Percentiles rank a stretch among this genome's conserved stretches.
These are phyloP conservation scores for Mimumesa dahlbomi DNA, from an alignment of 2,888 invertebrate species.

Conservation along the genomic window DNA sequence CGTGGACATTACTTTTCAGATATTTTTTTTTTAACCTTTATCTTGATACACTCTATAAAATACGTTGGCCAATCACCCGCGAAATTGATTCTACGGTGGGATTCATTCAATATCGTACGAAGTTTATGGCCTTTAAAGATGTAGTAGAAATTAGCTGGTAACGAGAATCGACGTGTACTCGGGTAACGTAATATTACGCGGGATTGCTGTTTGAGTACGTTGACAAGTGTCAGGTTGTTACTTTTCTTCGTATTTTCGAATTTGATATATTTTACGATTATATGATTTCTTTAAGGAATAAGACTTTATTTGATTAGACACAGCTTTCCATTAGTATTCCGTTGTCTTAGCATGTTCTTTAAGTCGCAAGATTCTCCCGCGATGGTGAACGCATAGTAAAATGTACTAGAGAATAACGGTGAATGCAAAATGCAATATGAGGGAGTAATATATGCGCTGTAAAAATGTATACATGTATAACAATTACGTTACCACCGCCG, in stretches of 20 bases:
- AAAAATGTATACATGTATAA: conserved; percentile 58
- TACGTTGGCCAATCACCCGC: too few relatives aligned
- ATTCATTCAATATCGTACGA: too few relatives aligned
- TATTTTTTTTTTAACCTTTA: conserved; percentile 38
- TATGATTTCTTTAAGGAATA: not conserved
- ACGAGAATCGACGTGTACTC: not conserved
- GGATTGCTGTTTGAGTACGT: not conserved
- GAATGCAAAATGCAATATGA: conserved; percentile 19
- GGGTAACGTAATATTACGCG: not conserved
- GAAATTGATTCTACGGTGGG: too few relatives aligned
- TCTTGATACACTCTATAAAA: not conserved
- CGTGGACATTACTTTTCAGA: conserved; percentile 44
- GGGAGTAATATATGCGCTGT: conserved; percentile 24
- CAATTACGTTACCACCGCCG: conserved; percentile 50
- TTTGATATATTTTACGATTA: too few relatives aligned
- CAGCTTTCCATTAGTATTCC: conserved; percentile 6
- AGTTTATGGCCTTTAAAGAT: too few relatives aligned
- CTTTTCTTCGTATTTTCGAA: not conserved
- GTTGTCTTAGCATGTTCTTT: not conserved
- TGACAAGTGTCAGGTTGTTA: not conserved
- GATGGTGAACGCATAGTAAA: not conserved
- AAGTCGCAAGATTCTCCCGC: not conserved
- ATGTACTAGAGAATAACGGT: conserved; percentile 1
- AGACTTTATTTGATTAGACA: not conserved
- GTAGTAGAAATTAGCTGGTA: not conserved